phyloP scores from a whole-genome alignment of 2,113 vertebrate genomes.

The Neolamprologus hecqui region DNA sequence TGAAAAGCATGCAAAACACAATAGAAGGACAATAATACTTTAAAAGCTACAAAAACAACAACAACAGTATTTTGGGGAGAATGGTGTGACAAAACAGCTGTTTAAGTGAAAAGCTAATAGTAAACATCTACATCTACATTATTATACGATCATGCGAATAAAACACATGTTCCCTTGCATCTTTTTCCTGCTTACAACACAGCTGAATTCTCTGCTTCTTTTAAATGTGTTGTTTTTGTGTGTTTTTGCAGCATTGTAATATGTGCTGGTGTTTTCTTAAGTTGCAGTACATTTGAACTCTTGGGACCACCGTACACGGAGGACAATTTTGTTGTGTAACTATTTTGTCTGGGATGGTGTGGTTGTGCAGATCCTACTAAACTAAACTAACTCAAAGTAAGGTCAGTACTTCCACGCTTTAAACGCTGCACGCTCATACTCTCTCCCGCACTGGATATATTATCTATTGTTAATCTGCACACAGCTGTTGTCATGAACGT shows the following conservation, averaged over 20 bases:
- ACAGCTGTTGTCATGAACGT: too few species aligned
- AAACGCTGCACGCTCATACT: too few species aligned
- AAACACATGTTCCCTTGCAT: not conserved
- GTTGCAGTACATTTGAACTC: not conserved
- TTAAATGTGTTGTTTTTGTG: not conserved
- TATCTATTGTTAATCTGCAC: too few species aligned
- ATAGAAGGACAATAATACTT: not conserved
- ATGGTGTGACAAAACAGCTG: not conserved
- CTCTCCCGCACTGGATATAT: too few species aligned
- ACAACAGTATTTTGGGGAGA: not conserved
- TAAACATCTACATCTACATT: not conserved
- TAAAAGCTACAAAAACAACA: not conserved
- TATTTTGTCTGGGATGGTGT: not conserved
- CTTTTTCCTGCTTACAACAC: not conserved
- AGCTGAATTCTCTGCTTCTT: not conserved
- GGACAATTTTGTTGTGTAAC: not conserved
- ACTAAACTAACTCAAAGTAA: too few species aligned
- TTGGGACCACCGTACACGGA: not conserved
- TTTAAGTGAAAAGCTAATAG: rapidly evolving
- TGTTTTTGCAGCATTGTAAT: not conserved
- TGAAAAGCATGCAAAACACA: not conserved
- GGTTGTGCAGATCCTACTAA: not conserved
- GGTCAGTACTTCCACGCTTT: too few species aligned
- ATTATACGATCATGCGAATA: not conserved
- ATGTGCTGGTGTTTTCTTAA: not conserved